Percentiles rank a stretch among this genome's conserved stretches.
Conservation (phyloP, 2,888 invertebrate genomes). For the Ennomos quercinarius region DNA sequence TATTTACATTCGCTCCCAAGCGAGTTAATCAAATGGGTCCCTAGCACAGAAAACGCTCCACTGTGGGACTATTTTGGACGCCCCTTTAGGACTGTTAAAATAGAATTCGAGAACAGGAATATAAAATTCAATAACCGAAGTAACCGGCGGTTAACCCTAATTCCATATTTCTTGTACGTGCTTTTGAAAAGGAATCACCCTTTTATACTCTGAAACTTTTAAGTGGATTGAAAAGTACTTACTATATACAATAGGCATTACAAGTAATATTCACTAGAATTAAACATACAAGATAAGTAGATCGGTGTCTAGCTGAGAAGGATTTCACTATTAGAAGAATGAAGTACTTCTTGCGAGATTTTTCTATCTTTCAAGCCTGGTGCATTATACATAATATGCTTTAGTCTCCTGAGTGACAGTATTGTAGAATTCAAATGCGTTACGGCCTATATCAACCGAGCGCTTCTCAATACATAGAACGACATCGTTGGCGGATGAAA, state of each 20-base stretch:
- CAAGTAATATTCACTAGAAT: slow-evolving; percentile 2
- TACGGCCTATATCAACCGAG: no score
- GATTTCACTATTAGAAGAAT: no score
- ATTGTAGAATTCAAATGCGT: no score
- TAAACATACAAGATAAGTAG: slow-evolving; percentile 6
- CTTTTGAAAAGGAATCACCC: slow-evolving; percentile 29
- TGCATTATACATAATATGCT: no score
- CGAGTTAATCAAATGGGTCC: slow-evolving; percentile 65
- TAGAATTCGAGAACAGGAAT: slow-evolving; percentile 69
- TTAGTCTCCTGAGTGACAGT: no score
- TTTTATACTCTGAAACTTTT: slow-evolving; percentile 38
- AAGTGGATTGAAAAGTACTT: slow-evolving; percentile 40
- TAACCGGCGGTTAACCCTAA: slow-evolving; percentile 46
- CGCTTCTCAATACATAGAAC: no score
- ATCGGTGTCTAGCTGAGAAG: no score
- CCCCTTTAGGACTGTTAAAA: slow-evolving; percentile 73
- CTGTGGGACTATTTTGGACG: slow-evolving; percentile 72
- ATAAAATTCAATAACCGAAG: slow-evolving; percentile 71
- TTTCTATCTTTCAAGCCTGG: no score
- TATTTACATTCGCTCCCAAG: slow-evolving; percentile 77
- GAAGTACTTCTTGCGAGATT: no score
- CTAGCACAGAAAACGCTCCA: slow-evolving; percentile 61
- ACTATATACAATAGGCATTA: slow-evolving; percentile 8
- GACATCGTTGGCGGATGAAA: no score
- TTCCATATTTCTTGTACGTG: slow-evolving; percentile 46